Base-by-base conservation (phyloP, 2,888 invertebrate species). In the Cataglyphis rosenhaueri region DNA sequence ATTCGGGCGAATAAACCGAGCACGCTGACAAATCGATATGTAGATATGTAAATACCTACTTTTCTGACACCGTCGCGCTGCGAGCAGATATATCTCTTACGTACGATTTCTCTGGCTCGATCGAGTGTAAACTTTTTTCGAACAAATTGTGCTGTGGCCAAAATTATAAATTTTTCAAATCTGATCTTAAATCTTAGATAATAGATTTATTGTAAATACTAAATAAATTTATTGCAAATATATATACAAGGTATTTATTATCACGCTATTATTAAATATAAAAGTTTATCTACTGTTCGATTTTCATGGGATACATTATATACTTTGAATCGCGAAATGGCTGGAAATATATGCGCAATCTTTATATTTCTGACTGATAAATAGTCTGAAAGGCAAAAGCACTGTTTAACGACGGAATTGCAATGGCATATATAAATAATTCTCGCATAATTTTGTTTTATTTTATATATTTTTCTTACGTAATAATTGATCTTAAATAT, bases 311-410 rank as follows among this genome's bases (percentile, higher is more conserved):
- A 6, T 35, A 6, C n/a, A 32, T 48, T 66, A 48, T 48, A 57
- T 3, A 12, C 38, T 1, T 38, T 0, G 0, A 35, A 29, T 48
- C 29, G 32, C n/a, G 21, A 70, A 52, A 61, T 25, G 35, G 1
- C 21, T 32, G 15, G 52, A 52, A 35, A 55, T 55, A 29, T 55
- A 25, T 32, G 6, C 32, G 6, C 6, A 1, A 55, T 32, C 15
- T 1, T 0, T 70, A 52, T 3, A 32, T 68, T n/a, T 15, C 32
- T 29, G 61, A 1, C 6, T 12, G 12, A 57, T 35, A 61, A 73
- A 61, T 73, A 57, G n/a, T 76, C 74, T 83, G 62, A 85, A 87
- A 87, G 83, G 65, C 81, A 62, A 85, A 87, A 87, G 83, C 78
- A 83, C 57, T 70, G 61, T 68, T 73, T 73, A 52, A 52, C 61